A percentile compares a stretch with the other conserved stretches of the same genome.
These are phyloP conservation scores for Podarcis muralis DNA, from an alignment of 2,113 vertebrate genomes.

Conservation along the genomic window DNA sequence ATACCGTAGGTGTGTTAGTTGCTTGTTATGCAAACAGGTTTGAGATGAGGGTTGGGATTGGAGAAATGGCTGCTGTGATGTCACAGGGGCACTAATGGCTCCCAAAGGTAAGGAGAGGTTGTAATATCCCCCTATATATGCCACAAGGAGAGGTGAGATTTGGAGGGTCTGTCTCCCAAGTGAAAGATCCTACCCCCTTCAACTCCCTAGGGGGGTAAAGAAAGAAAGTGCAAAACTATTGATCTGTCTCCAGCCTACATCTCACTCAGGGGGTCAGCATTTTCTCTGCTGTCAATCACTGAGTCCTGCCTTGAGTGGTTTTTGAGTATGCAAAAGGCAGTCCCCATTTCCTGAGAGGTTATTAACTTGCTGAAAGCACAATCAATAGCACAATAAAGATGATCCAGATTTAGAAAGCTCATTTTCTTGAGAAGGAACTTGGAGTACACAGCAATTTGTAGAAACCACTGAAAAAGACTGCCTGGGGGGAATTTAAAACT, in stretches of 20 bases:
- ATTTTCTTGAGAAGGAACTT: conserved; percentile 19
- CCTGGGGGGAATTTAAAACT: too few relatives aligned
- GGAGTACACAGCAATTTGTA: background rate
- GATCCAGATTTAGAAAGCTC: conserved; percentile 47
- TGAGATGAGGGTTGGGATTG: background rate
- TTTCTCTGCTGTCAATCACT: accelerated
- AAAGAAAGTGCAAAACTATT: background rate
- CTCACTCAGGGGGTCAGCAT: accelerated
- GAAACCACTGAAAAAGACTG: accelerated
- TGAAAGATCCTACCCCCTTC: background rate
- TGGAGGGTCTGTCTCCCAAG: too few relatives aligned
- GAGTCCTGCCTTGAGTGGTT: background rate
- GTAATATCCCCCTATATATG: background rate
- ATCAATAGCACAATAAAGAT: conserved; percentile 51
- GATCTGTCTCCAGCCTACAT: background rate
- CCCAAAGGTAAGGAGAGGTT: background rate
- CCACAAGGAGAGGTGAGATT: too few relatives aligned
- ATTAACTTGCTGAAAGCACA: conserved; percentile 56
- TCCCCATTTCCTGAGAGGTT: conserved; percentile 62
- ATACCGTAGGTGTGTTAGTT: background rate
- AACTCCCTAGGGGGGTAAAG: too few relatives aligned
- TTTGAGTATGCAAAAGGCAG: conserved; percentile 15
- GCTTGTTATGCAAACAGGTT: background rate
- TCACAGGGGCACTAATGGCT: background rate
- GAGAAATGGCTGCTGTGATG: background rate